Evolutionary conservation across 1,140 invertebrate genomes (phyloP).

Genomic region (Nylanderia fulva): DNA sequence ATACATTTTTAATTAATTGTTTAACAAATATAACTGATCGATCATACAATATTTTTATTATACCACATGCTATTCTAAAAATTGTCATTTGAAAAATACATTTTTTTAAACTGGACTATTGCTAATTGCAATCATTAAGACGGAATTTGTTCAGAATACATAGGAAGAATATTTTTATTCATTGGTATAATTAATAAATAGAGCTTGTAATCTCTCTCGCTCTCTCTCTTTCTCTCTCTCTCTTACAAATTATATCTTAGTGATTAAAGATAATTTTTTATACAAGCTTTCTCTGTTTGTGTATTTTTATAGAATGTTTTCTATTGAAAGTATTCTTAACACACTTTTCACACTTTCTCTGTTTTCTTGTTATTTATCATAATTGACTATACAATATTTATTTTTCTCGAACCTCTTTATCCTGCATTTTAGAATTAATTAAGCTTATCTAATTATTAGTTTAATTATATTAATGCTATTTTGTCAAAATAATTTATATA

Average conservation of each 20-base stretch:
- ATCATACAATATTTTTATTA: constrained; percentile 14
- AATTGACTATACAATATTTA: constrained; percentile 55
- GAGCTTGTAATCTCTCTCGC: neutral
- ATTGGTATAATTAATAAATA: constrained; percentile 15
- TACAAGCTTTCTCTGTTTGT: constrained; percentile 25
- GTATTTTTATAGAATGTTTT: neutral
- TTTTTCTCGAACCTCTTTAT: constrained; percentile 1
- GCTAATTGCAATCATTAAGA: constrained; percentile 36
- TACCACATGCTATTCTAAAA: constrained; percentile 11
- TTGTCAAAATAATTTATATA: constrained; percentile 29
- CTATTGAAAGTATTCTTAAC: constrained; percentile 12
- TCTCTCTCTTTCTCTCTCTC: no score
- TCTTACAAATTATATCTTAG: constrained; percentile 36
- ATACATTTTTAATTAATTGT: constrained; percentile 28
- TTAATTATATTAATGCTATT: constrained; percentile 4
- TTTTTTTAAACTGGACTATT: constrained; percentile 26
- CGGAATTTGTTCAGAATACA: constrained; percentile 22
- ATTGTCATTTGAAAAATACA: constrained; percentile 49
- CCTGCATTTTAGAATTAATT: constrained; percentile 31
- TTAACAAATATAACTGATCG: constrained; percentile 35
- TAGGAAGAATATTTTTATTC: constrained; percentile 17
- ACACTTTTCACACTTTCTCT: neutral
- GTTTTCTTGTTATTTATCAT: constrained; percentile 29
- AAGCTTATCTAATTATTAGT: neutral
- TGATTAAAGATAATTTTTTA: constrained; percentile 31